Evolutionary conservation across 2,797 vertebrate genomes (phyloP).

Genomic region (Gallinago nigripennis): DNA sequence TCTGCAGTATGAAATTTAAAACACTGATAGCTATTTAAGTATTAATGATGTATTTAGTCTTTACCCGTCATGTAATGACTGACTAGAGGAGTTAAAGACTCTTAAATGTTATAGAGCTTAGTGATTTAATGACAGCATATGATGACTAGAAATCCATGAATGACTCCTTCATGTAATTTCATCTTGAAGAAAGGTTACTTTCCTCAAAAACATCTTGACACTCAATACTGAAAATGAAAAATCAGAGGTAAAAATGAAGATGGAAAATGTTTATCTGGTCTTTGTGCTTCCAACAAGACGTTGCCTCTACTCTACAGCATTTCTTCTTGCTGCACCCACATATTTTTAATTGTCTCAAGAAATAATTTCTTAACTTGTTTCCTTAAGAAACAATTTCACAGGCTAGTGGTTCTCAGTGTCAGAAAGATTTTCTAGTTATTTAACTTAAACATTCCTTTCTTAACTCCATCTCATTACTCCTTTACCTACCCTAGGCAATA

Average conservation of each 20-base stretch:
- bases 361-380: neutral
- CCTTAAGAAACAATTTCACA: constrained; percentile 8
- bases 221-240: neutral
- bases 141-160: neutral
- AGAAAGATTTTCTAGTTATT: neutral
- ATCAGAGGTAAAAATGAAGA: neutral
- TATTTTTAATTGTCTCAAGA: neutral
- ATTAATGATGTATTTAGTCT: constrained; percentile 63
- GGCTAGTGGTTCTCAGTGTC: neutral
- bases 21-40: constrained; percentile 62
- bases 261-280: neutral
- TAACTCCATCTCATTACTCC: neutral
- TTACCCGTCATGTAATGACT: constrained; percentile 55
- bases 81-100: neutral
- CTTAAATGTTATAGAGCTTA: neutral
- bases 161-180: neutral
- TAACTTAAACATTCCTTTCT: neutral
- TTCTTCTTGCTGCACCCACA: neutral
- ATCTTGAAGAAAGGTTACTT: neutral
- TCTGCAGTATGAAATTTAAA: constrained; percentile 66
- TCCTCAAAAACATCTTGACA: neutral
- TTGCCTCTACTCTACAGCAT: neutral
- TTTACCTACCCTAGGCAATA: neutral
- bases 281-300: neutral
- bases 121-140: neutral